phyloP scores from a whole-genome alignment of 2,113 vertebrate species.

The Antennarius striatus region DNA sequence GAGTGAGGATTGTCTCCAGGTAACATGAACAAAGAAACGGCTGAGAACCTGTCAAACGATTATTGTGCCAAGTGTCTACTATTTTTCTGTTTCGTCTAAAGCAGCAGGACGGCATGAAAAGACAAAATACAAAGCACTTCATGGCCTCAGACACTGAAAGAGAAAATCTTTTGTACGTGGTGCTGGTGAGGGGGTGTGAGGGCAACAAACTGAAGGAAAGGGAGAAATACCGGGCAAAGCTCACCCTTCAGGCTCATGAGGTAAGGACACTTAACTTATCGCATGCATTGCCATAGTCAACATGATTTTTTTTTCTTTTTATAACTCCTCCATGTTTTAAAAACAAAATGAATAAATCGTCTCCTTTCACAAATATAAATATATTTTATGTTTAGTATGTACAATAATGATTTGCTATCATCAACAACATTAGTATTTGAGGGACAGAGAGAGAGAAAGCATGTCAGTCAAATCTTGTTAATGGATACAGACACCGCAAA shows the following conservation, averaged over 20 bases:
- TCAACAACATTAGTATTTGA: constrained; percentile 66
- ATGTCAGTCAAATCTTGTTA: constrained; percentile 72
- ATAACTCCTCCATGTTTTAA: constrained; percentile 63
- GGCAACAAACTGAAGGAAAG: constrained; percentile 68
- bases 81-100: constrained; percentile 45
- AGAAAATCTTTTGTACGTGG: constrained; percentile 57
- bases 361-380: constrained; percentile 84
- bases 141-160: constrained; percentile 55
- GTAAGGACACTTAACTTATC: constrained; percentile 85
- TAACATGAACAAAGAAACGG: constrained; percentile 40
- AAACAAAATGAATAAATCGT: constrained; percentile 78
- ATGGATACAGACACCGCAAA: constrained; percentile 74
- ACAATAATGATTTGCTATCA: constrained; percentile 74
- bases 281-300: constrained; percentile 78
- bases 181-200: constrained; percentile 70
- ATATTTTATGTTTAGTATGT: constrained; percentile 82
- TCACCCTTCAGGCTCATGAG: constrained; percentile 73
- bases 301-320: constrained; percentile 57
- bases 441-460: constrained; percentile 55
- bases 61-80: constrained; percentile 30
- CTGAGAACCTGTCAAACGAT: constrained; percentile 43
- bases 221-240: constrained; percentile 67
- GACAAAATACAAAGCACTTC: constrained; percentile 49
- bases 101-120: constrained; percentile 55
- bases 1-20: constrained; percentile 64